These are phyloP conservation scores for Beroe ovata DNA, from an alignment of 37 sponge, comb jelly and placozoan species.

Conservation along the genomic window DNA sequence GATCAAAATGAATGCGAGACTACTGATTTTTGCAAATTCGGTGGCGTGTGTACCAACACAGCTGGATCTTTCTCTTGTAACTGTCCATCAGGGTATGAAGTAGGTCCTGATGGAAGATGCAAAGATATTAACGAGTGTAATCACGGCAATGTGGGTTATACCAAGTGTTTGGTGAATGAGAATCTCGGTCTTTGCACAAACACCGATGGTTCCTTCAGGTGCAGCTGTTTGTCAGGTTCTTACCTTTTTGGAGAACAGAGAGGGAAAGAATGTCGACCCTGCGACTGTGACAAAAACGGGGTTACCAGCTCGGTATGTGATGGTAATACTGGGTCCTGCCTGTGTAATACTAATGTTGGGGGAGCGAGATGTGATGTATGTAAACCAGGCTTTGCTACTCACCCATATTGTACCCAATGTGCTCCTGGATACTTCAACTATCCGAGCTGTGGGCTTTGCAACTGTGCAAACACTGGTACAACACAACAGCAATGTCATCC, in stretches of 20 bases:
- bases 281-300: not conserved
- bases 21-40: not conserved
- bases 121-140: not conserved
- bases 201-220: not conserved
- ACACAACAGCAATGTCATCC: not conserved
- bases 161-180: not conserved
- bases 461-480: not conserved
- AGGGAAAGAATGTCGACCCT: not conserved
- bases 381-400: not conserved
- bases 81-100: not conserved
- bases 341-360: not conserved
- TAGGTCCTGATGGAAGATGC: not conserved
- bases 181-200: not conserved
- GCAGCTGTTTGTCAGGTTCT: not conserved
- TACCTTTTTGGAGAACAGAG: not conserved
- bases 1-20: not conserved
- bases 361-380: not conserved
- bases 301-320: not conserved
- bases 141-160: not conserved
- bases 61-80: not conserved
- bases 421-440: not conserved
- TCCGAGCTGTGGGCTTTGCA: not conserved
- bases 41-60: not conserved
- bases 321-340: slow-evolving; percentile 4
- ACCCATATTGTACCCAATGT: not conserved